Base-by-base conservation (phyloP, 1,140 invertebrate genomes). In the Orchesella cincta region DNA sequence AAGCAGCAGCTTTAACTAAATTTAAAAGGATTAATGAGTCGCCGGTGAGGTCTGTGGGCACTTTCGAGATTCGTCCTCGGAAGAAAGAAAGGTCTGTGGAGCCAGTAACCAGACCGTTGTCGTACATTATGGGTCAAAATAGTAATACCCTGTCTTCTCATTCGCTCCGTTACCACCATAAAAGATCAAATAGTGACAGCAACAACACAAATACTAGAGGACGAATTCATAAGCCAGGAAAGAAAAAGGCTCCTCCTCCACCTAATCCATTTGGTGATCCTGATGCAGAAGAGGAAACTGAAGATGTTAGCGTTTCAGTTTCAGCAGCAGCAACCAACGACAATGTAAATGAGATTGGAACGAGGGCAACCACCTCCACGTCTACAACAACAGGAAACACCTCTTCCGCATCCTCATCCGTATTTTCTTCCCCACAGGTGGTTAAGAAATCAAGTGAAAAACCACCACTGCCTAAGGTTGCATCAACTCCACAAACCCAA, bases 181-280 rank as follows among this genome's bases (percentile, higher is more conserved):
- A 67, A 67, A 3, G 62, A 67, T 67, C 62, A 2, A 5, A 12
- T 5, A 29, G 28, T 31, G 31, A 12, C 2, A 29, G 2, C 31
- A 31, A 31, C 33, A 31, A 14, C 5, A 23, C 71, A 3, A 14
- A 31, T 34, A 71, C 67, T 20, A 12, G 18, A 16, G 71, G 71
- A 20, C 8, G 36, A 18, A 31, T 51, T 5, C 71, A 73, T 46
- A 51, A 46, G 16, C 18, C 23, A 14, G 71, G 71, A 1, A 73
- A 73, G 71, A 73, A 73, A 23, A 36, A 46, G 26, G 71, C 71
- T 2, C 71, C 71, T 39, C 71, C 71, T 5, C 71, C 71, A 1
- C 71, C 71, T 26, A 73, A 36, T 73, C 39, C 71, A 18, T 78
- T 78, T 34, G 77, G 75, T 62, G 79, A 81, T 26, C 51, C 73